Evolutionary conservation across 1,140 invertebrate genomes (phyloP).

Genomic region (Berghia stephanieae): DNA sequence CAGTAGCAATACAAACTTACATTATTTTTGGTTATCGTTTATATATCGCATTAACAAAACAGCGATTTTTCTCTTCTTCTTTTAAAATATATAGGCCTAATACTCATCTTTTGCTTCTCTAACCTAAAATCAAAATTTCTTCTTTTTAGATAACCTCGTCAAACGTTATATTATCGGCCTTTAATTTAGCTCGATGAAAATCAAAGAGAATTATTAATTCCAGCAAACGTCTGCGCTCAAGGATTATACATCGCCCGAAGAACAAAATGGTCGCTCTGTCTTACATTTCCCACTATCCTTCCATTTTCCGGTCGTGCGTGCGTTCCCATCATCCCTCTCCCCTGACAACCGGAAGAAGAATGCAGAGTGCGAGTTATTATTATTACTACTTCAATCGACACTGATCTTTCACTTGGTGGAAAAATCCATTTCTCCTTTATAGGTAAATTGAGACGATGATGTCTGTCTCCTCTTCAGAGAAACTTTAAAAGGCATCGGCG

Average conservation of each 20-base stretch:
- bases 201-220: too few species aligned
- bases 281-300: slow-evolving; percentile 32
- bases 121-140: too few species aligned
- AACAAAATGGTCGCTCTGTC: slow-evolving; percentile 18
- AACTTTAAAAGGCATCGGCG: slow-evolving; percentile 31
- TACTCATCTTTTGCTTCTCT: too few species aligned
- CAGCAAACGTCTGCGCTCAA: too few species aligned
- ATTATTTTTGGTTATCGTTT: too few species aligned
- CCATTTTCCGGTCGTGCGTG: slow-evolving; percentile 27
- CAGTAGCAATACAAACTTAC: too few species aligned
- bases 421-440: slow-evolving; percentile 35
- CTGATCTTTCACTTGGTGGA: slow-evolving; percentile 31
- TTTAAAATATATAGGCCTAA: too few species aligned
- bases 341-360: slow-evolving; percentile 21
- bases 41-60: too few species aligned
- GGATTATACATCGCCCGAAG: slow-evolving; percentile 31
- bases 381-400: slow-evolving; percentile 31
- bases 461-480: slow-evolving; percentile 24
- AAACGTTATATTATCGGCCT: too few species aligned
- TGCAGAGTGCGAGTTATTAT: slow-evolving; percentile 34
- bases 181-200: too few species aligned
- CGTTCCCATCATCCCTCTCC: slow-evolving; percentile 22
- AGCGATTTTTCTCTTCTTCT: too few species aligned
- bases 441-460: slow-evolving; percentile 35
- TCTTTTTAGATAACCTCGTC: too few species aligned